phyloP scores from a whole-genome alignment of 2,797 vertebrate species.

The Aythya fuligula region DNA sequence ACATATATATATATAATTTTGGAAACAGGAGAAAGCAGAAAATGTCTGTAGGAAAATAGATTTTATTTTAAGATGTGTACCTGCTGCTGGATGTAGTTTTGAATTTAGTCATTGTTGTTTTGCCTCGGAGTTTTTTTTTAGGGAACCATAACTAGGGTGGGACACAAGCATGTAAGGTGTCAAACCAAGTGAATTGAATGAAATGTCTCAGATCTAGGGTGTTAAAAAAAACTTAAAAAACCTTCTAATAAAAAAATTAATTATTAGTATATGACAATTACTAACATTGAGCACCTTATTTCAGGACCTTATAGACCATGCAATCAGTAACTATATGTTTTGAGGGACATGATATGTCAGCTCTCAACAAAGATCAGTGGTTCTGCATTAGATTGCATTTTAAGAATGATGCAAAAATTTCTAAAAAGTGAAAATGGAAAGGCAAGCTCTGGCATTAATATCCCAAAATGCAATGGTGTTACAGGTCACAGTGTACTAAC shows the following conservation, averaged over 20 bases:
- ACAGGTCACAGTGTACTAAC: slow-evolving; percentile 14
- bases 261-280: neutral
- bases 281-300: neutral
- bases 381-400: slow-evolving; percentile 11
- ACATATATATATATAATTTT: neutral
- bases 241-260: neutral
- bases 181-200: neutral
- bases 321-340: neutral
- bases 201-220: neutral
- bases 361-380: neutral
- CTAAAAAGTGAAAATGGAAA: slow-evolving; percentile 12
- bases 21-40: neutral
- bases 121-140: neutral
- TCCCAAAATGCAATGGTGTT: neutral
- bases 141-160: neutral
- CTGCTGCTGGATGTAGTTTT: neutral
- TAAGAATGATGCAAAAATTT: neutral
- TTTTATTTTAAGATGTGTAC: neutral
- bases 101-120: neutral
- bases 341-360: neutral
- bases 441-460: neutral
- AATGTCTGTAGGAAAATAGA: neutral
- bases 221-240: neutral
- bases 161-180: neutral
- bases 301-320: neutral